These are phyloP conservation scores for Sinhomidia bicolor DNA, from an alignment of 2,888 invertebrate species.

Conservation along the genomic window DNA sequence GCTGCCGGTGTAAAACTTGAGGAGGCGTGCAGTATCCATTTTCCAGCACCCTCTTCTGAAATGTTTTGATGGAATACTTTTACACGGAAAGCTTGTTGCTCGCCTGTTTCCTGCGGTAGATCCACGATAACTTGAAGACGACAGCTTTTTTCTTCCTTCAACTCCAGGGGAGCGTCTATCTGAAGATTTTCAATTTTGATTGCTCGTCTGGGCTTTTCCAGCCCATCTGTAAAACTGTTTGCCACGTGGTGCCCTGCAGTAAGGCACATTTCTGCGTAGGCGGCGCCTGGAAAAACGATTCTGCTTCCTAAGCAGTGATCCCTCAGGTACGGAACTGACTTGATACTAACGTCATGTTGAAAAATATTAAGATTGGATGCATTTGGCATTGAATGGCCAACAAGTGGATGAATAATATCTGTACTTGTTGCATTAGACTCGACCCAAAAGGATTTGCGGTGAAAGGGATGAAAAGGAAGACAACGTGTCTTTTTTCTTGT, in stretches of 20 bases:
- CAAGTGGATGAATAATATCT: constrained; percentile 29
- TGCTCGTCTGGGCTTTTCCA: neutral
- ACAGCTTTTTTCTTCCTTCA: neutral
- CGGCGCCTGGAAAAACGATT: constrained; percentile 54
- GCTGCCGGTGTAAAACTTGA: neutral
- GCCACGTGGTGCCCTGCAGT: constrained; percentile 38
- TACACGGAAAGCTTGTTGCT: neutral
- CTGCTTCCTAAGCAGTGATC: constrained; percentile 51
- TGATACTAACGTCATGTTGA: constrained; percentile 19
- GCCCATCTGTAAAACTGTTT: neutral
- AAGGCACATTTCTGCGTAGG: constrained; percentile 47
- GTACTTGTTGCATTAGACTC: neutral
- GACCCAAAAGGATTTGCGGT: constrained; percentile 33
- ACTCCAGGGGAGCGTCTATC: constrained; percentile 34
- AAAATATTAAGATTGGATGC: constrained; percentile 30
- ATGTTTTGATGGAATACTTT: constrained; percentile 30
- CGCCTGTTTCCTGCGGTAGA: neutral
- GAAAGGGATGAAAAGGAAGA: constrained; percentile 27
- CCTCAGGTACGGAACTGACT: constrained; percentile 39
- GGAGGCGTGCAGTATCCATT: constrained; percentile 51
- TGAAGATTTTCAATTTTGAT: constrained; percentile 20
- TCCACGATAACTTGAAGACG: constrained; percentile 13
- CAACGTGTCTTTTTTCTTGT: neutral
- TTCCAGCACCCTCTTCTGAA: neutral
- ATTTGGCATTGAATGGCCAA: constrained; percentile 28